Percentiles rank a stretch among this genome's conserved stretches.
phyloP scores from a whole-genome alignment of 2,888 invertebrate genomes.

The Archaeoteleia sp. region DNA sequence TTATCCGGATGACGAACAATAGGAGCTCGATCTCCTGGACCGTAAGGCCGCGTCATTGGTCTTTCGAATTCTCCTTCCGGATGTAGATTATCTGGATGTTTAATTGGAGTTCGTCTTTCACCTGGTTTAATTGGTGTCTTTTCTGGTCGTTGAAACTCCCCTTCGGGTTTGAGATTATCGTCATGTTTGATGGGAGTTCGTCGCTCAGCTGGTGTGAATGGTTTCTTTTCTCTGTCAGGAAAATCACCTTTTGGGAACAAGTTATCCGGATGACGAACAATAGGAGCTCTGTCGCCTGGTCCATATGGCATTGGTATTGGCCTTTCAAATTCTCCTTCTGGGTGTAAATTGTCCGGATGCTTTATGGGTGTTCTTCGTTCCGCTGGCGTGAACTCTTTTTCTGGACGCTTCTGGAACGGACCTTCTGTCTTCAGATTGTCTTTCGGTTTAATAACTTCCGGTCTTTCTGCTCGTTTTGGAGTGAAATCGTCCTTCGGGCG shows the following conservation, averaged over 20 bases:
- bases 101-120: slow-evolving; percentile 69
- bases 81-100: slow-evolving; percentile 75
- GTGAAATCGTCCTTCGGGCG: slow-evolving; percentile 70
- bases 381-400: slow-evolving; percentile 60
- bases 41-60: too few species aligned
- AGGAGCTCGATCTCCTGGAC: slow-evolving; percentile 59
- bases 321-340: slow-evolving; percentile 76
- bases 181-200: slow-evolving; percentile 56
- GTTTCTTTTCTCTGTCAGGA: slow-evolving; percentile 65
- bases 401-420: slow-evolving; percentile 72
- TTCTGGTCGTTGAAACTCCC: too few species aligned
- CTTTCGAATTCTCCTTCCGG: slow-evolving; percentile 71
- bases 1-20: slow-evolving; percentile 73
- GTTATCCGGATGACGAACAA: slow-evolving; percentile 77
- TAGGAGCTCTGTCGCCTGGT: slow-evolving; percentile 69
- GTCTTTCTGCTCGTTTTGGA: slow-evolving; percentile 65
- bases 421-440: slow-evolving; percentile 75
- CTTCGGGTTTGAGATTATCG: slow-evolving; percentile 72
- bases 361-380: slow-evolving; percentile 51
- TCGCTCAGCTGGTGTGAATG: slow-evolving; percentile 60
- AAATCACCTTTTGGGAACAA: slow-evolving; percentile 77
- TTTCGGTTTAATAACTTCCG: slow-evolving; percentile 61
- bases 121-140: too few species aligned
- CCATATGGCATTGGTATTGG: slow-evolving; percentile 77
- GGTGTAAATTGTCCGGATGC: slow-evolving; percentile 55